These are phyloP conservation scores for Leptopilina drosophilae DNA, from an alignment of 2,888 invertebrate species.

Conservation along the genomic window DNA sequence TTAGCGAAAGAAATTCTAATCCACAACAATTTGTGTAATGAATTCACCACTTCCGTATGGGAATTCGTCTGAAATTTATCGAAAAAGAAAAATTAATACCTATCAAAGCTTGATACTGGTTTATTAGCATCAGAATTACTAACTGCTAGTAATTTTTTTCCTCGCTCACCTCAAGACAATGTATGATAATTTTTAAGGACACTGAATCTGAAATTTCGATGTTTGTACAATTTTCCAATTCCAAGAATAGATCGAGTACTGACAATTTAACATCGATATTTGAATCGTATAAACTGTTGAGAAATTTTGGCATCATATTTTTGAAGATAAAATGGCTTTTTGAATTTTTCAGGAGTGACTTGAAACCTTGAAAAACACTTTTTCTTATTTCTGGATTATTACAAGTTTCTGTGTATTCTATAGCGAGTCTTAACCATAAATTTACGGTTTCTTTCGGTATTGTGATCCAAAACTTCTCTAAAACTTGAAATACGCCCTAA, in stretches of 20 bases:
- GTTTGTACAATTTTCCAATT: conserved; percentile 46
- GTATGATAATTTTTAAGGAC: conserved; percentile 54
- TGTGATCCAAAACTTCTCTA: conserved; percentile 54
- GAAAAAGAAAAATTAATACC: conserved; percentile 32
- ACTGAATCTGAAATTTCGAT: conserved; percentile 55
- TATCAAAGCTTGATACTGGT: too few relatives aligned
- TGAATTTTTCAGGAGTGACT: conserved; percentile 49
- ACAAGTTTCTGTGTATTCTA: conserved; percentile 47
- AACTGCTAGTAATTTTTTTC: background rate
- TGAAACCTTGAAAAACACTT: conserved; percentile 55
- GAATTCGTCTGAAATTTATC: conserved; percentile 50
- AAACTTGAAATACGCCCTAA: conserved; percentile 55
- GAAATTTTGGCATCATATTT: conserved; percentile 51
- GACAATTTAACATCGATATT: conserved; percentile 50
- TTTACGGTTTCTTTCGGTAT: conserved; percentile 50
- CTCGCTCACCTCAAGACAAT: conserved; percentile 54
- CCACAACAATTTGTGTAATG: conserved; percentile 54
- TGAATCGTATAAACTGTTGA: conserved; percentile 53
- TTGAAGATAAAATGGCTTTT: conserved; percentile 46
- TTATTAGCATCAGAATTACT: too few relatives aligned
- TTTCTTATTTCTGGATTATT: conserved; percentile 53
- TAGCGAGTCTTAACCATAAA: conserved; percentile 56
- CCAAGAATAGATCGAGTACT: conserved; percentile 54
- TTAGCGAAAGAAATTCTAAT: conserved; percentile 48
- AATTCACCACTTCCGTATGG: conserved; percentile 47